Evolutionary conservation across 2,797 vertebrate genomes (phyloP), one percentile per base, ranked within the genome.

Genomic region (Aulostomus chinensis): DNA sequence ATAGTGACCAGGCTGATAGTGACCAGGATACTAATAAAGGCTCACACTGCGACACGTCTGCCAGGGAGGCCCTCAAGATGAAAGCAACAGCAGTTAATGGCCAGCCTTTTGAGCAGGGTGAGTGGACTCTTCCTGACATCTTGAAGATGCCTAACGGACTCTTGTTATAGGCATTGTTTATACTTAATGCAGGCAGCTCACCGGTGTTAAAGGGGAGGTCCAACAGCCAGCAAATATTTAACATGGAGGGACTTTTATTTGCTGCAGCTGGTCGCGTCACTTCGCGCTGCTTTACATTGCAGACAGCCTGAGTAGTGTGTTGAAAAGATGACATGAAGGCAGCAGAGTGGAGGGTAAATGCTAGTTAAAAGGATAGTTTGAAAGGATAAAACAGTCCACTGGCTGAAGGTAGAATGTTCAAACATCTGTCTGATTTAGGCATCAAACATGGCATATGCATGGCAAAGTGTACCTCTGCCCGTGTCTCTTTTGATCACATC

Each of bases 21-120:
- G 97, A 99, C 93, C 97, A 99, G 94, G 97, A 99, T 94, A 99
- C 97, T 93, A 99, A 98, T 94, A 98, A 97, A 96, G 97, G 96
- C 93, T 99, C 97, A 91, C 98, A 96, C 94, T 98, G 97, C 88
- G 97, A 99, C 93, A 97, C 97, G 94, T 97, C 96, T 86, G 97
- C 96, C 91, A 97, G 95, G 90, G 97, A 99, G 88, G 94, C 95
- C 84, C 96, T 99, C 90, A 98, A 98, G 94, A 97, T 99, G 95
- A 99, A 98, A 94, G 95, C 95, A 55, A 90, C 94, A 88, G 94
- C 95, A 83, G 87, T 94, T 91, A 99, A 97, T 93, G 93, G 93
- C 88, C 97, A 96, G 81, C 93, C 94, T 83, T 93, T 95, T 74
- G 96, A 98, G 88, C 96, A 96, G 95, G 97, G 96, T 90, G 85